phyloP scores from a whole-genome alignment of 1,140 invertebrate species.

The Pseudobourletiella spinata region DNA sequence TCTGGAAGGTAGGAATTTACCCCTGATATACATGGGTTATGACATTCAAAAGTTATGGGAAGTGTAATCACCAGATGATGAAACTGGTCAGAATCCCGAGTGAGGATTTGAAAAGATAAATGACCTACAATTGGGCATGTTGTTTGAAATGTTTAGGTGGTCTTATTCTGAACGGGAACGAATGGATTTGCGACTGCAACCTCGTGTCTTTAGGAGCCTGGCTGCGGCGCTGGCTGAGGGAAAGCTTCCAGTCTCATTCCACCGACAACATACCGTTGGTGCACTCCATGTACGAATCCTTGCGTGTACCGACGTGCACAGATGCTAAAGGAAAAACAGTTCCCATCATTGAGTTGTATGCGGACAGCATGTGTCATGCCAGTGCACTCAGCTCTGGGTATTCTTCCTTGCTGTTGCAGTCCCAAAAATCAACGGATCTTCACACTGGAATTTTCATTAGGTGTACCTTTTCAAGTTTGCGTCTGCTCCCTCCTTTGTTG shows the following conservation, averaged over 20 bases:
- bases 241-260: conserved; percentile 59
- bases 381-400: conserved; percentile 51
- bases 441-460: too few species aligned
- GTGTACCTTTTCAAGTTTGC: too few species aligned
- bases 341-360: conserved; percentile 59
- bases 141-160: conserved; percentile 53
- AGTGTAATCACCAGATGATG: not conserved
- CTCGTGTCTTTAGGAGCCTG: conserved; percentile 80
- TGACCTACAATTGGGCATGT: not conserved
- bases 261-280: conserved; percentile 49
- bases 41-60: too few species aligned
- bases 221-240: conserved; percentile 71
- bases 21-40: too few species aligned
- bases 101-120: not conserved
- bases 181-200: conserved; percentile 74
- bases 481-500: too few species aligned
- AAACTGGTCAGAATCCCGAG: not conserved
- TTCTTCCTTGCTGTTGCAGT: too few species aligned
- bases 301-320: conserved; percentile 53
- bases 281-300: conserved; percentile 44
- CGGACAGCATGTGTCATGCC: conserved; percentile 65
- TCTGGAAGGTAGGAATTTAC: conserved; percentile 64
- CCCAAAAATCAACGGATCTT: too few species aligned
- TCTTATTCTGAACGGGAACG: conserved; percentile 69
- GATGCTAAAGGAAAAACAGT: conserved; percentile 51